Evolutionary conservation across 2,113 vertebrate species (phyloP).

Genomic region (Serilophus lunatus): DNA sequence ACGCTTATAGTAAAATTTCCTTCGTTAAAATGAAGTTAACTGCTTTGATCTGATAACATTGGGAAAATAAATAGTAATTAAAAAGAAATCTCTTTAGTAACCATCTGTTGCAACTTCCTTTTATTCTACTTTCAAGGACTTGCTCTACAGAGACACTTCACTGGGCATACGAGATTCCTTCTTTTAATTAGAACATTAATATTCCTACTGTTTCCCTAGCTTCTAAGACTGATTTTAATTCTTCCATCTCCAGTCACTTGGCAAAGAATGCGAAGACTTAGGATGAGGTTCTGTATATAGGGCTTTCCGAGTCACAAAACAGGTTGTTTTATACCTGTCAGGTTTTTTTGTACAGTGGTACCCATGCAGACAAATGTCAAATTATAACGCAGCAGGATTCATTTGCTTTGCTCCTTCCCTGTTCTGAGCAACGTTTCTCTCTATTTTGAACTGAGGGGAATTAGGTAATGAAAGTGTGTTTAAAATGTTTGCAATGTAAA

Average conservation of each 20-base stretch:
- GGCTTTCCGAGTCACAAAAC: conserved; percentile 14
- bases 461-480: conserved; percentile 41
- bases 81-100: not conserved
- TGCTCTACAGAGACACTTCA: conserved; percentile 14
- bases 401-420: conserved; percentile 33
- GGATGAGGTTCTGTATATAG: conserved; percentile 6
- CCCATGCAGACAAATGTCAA: conserved; percentile 41
- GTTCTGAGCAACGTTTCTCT: not conserved
- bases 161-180: not conserved
- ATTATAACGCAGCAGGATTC: conserved; percentile 43
- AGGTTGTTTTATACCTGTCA: conserved; percentile 33
- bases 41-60: not conserved
- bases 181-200: conserved; percentile 52
- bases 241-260: conserved; percentile 28
- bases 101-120: not conserved
- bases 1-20: not conserved
- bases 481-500: conserved; percentile 20
- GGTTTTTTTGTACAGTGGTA: not conserved
- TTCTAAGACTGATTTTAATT: conserved; percentile 34
- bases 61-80: not conserved
- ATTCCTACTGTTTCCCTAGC: conserved; percentile 30
- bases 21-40: not conserved
- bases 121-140: conserved; percentile 12
- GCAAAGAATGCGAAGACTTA: conserved; percentile 5
- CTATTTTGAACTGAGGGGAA: conserved; percentile 33